Evolutionary conservation across 2,113 vertebrate genomes (phyloP).

Genomic region (Gallinago media): DNA sequence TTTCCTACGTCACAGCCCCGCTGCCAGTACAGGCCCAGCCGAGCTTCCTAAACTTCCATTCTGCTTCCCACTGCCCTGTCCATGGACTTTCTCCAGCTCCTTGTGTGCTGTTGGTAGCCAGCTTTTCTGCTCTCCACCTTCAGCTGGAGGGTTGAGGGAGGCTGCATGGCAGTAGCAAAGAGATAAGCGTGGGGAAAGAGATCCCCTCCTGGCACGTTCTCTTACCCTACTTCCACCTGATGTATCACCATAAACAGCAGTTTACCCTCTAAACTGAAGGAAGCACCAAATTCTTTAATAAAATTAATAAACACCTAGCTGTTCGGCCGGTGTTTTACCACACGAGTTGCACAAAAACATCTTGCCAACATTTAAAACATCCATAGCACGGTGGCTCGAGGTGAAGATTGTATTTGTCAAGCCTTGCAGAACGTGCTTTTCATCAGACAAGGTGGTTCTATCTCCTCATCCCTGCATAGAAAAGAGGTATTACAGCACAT

Average conservation of each 20-base stretch:
- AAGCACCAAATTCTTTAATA: background rate
- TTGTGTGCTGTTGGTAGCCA: fast-evolving
- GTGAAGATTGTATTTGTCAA: background rate
- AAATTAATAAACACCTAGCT: background rate
- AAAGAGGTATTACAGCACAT: background rate
- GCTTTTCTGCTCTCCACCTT: background rate
- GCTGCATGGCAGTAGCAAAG: background rate
- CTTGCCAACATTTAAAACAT: background rate
- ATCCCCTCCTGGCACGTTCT: background rate
- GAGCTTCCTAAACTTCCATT: background rate
- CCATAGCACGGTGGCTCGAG: background rate
- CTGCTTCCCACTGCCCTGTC: background rate
- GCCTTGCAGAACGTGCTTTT: background rate
- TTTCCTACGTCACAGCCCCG: background rate
- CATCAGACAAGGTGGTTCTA: background rate
- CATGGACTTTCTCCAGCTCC: background rate
- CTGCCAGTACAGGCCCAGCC: background rate
- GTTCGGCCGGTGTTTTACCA: background rate
- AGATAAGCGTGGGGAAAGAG: background rate
- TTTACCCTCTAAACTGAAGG: background rate
- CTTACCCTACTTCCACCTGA: background rate
- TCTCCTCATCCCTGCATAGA: background rate
- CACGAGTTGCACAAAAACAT: background rate
- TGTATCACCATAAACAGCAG: background rate
- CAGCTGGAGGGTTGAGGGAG: background rate